These are phyloP conservation scores for Drosophila birchii DNA, from an alignment of 2,888 invertebrate genomes.

Conservation along the genomic window DNA sequence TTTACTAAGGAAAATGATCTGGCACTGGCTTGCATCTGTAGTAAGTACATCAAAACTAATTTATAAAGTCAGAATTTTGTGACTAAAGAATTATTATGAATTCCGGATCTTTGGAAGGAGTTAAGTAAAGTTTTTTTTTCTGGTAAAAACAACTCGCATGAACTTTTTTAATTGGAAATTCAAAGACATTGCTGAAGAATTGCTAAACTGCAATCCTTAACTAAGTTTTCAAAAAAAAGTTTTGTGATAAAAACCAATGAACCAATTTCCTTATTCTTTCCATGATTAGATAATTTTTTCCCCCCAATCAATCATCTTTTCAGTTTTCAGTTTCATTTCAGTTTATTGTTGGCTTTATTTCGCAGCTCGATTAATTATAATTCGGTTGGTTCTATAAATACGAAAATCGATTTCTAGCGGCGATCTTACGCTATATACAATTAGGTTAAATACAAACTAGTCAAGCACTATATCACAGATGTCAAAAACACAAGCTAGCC, in stretches of 20 bases:
- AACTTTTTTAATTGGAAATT: not conserved
- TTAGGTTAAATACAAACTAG: conserved; percentile 52
- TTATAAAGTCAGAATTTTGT: not conserved
- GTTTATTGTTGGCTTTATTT: conserved; percentile 37
- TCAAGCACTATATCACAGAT: conserved; percentile 72
- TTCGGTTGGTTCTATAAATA: conserved; percentile 33
- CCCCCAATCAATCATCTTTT: not conserved
- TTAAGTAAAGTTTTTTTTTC: not conserved
- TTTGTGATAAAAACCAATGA: too few relatives aligned
- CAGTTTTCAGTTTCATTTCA: conserved; percentile 22
- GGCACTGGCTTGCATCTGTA: not conserved
- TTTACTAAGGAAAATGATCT: too few relatives aligned
- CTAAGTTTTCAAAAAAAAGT: too few relatives aligned
- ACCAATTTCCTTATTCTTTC: too few relatives aligned
- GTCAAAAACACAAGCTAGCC: conserved; percentile 34
- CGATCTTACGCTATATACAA: conserved; percentile 24
- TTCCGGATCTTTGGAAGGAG: not conserved
- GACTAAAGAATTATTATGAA: not conserved
- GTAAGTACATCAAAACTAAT: not conserved
- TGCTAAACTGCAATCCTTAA: too few relatives aligned
- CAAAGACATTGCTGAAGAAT: not conserved
- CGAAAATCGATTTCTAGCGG: conserved; percentile 40
- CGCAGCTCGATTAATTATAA: conserved; percentile 14
- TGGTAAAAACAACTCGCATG: not conserved
- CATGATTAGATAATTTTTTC: not conserved